Evolutionary conservation across 2,888 invertebrate species (phyloP).

Genomic region (Stramonita haemastoma): DNA sequence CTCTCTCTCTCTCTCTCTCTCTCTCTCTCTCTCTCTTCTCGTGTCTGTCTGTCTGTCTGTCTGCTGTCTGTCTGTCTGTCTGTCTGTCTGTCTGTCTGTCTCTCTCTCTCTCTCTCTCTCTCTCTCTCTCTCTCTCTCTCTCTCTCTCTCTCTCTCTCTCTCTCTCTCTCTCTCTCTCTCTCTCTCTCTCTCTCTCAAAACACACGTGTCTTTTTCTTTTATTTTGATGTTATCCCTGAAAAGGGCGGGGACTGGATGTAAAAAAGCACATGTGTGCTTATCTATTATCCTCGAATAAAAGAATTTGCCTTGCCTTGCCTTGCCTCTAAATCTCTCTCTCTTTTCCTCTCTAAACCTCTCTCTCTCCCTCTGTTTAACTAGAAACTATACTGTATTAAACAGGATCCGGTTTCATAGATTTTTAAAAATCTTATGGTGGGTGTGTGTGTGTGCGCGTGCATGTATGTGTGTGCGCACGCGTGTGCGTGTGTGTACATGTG

Average conservation of each 20-base stretch:
- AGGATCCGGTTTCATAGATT: too few species aligned
- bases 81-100: neutral
- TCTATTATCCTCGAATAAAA: too few species aligned
- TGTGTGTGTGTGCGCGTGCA: conserved; percentile 12
- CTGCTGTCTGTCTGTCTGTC: neutral
- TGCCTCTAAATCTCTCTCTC: too few species aligned
- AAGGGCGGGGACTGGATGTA: too few species aligned
- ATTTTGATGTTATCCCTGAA: too few species aligned
- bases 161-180: neutral
- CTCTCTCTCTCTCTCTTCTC: neutral
- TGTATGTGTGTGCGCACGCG: conserved; percentile 18
- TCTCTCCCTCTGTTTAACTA: too few species aligned
- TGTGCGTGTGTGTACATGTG: conserved; percentile 21
- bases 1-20: neutral
- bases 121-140: neutral
- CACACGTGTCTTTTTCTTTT: too few species aligned
- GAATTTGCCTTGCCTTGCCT: too few species aligned
- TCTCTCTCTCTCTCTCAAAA: too few species aligned
- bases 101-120: neutral
- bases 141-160: neutral
- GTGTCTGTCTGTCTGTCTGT: neutral
- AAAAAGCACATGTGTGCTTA: too few species aligned
- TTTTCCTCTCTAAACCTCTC: too few species aligned
- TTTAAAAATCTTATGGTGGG: neutral
- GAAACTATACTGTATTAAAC: too few species aligned